phyloP scores from a whole-genome alignment of 1,140 invertebrate species.

The Drosophila lini region DNA sequence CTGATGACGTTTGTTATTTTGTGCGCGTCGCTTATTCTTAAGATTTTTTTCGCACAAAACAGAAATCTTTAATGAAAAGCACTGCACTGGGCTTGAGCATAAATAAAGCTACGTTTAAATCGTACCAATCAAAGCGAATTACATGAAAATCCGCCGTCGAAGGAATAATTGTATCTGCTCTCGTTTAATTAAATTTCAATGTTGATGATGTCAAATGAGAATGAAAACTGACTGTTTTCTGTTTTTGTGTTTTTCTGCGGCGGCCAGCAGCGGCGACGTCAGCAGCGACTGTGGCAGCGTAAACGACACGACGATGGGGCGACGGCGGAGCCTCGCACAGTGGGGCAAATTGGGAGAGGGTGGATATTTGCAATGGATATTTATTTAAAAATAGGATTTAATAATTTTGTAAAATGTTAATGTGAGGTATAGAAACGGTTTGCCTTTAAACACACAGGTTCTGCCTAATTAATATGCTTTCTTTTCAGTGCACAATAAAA shows the following conservation, averaged over 20 bases:
- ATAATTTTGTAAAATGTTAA: neutral
- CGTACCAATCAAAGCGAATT: constrained; percentile 44
- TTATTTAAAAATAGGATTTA: neutral
- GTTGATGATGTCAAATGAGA: constrained; percentile 83
- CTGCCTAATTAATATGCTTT: no score
- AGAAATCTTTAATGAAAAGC: constrained; percentile 65
- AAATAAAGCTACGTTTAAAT: constrained; percentile 56
- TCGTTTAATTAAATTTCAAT: constrained; percentile 82
- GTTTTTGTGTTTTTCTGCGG: constrained; percentile 67
- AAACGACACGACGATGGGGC: constrained; percentile 35
- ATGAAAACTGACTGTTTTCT: constrained; percentile 80
- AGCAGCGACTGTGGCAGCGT: constrained; percentile 28
- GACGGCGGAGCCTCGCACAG: constrained; percentile 42
- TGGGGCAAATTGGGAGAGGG: constrained; percentile 11
- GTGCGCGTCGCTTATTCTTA: constrained; percentile 59
- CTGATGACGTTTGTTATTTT: constrained; percentile 82
- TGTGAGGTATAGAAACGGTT: no score
- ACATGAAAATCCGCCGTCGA: constrained; percentile 54
- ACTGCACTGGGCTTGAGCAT: constrained; percentile 21
- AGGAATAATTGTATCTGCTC: constrained; percentile 55
- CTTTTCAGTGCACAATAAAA: neutral
- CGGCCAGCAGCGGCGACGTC: constrained; percentile 54
- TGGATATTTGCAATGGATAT: neutral
- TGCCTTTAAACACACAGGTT: neutral
- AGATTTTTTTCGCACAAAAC: constrained; percentile 33